A percentile compares a stretch with the other conserved stretches of the same genome.
These are phyloP conservation scores for Podotricha telesiphe DNA, from an alignment of 2,888 invertebrate species.

Conservation along the genomic window DNA sequence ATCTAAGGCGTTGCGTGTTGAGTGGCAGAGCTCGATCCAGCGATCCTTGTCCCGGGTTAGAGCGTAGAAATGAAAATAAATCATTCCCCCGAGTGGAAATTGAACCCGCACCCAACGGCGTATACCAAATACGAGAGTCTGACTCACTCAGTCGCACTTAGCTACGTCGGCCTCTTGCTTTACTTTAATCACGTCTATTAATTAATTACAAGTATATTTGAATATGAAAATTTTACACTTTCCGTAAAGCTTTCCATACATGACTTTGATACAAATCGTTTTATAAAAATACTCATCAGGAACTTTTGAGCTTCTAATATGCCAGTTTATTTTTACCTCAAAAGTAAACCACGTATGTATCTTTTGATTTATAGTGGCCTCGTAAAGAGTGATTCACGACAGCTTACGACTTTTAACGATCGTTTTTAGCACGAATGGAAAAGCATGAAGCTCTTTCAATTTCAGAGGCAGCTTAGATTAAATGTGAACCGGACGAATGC, in stretches of 20 bases:
- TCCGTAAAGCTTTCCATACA: background rate
- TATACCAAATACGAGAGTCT: too few species aligned
- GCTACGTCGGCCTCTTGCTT: too few species aligned
- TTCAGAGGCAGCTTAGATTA: constrained; percentile 38
- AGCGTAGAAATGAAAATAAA: too few species aligned
- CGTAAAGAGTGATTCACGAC: constrained; percentile 72
- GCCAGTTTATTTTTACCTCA: constrained; percentile 68
- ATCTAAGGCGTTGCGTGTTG: too few species aligned
- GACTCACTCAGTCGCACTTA: too few species aligned
- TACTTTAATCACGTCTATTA: too few species aligned
- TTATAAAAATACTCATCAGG: constrained; percentile 26
- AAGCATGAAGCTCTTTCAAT: constrained; percentile 23
- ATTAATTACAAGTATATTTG: too few species aligned
- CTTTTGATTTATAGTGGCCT: constrained; percentile 66
- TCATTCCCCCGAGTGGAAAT: too few species aligned
- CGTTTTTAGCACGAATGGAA: constrained; percentile 58
- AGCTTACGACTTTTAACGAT: constrained; percentile 59
- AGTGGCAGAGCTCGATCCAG: too few species aligned
- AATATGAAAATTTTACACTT: background rate
- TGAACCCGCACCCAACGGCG: too few species aligned
- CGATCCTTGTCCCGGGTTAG: too few species aligned
- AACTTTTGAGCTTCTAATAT: constrained; percentile 29
- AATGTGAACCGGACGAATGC: constrained; percentile 58
- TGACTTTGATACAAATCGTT: background rate
- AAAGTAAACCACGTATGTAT: constrained; percentile 64